Base-by-base conservation (phyloP, 1,140 invertebrate species). In the Drosophila micromelanica region DNA sequence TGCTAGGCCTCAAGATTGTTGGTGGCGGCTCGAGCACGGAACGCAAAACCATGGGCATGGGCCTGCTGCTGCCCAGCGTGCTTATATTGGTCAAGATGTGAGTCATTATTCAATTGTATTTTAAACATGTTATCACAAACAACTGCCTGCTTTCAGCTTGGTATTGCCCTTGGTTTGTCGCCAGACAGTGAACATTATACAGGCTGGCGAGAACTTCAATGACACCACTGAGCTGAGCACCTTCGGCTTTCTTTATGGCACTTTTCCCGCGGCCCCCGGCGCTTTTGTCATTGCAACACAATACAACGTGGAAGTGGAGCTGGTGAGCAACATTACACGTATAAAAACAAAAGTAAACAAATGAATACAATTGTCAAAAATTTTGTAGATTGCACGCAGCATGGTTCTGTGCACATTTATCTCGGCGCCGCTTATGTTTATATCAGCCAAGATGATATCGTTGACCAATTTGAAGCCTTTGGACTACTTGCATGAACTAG, bases 181-280 rank as follows among this genome's bases (percentile, higher is more conserved):
- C 84, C 97, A 98, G 93, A 94, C 96, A 23, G 95, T 98, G 0
- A 96, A 95, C 87, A 92, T 97, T 12, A 91, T 97, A 17, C 93
- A 96, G 40, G 93, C 95, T 40, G 96, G 96, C 1, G 90, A 76
- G 0, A 95, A 95, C 87, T 92, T 93, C 43, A 95, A 95, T 45
- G 96, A 97, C 67, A 97, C 96, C 1, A 93, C 94, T 17, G 96
- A 97, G 72, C 93, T 98, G 27, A 97, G 96, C 76, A 98, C 97
- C 52, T 99, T 97, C 92, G 98, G 96, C 0, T 99, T 99, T 93
- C 93, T 99, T 0, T 99, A 99, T 92, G 98, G 98, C 55, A 99
- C 97, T 1, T 97, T 99, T 92, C 98, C 98, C 1, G 96, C 98
- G 37, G 98, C 98, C 13, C 98, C 98, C 0, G 97, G 97, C 42